Evolutionary conservation across 2,113 vertebrate genomes (phyloP).

Genomic region (Myanophis thanlyinensis): DNA sequence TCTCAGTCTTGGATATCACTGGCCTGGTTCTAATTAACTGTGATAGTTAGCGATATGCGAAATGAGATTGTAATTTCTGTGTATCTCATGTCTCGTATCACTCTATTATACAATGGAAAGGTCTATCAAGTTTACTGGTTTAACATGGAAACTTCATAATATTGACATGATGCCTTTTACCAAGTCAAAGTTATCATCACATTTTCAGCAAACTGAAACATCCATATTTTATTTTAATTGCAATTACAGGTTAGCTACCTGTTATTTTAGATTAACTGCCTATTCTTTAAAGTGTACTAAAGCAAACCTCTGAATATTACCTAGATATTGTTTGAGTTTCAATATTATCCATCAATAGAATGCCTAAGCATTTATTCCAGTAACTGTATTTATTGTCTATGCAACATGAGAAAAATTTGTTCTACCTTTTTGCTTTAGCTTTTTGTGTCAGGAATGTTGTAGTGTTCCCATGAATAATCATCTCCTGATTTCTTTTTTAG

Average conservation of each 20-base stretch:
- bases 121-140: slow-evolving; percentile 38
- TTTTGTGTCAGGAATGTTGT: slow-evolving; percentile 56
- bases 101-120: neutral
- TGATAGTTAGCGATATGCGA: slow-evolving; percentile 35
- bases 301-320: slow-evolving; percentile 47
- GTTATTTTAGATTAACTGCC: slow-evolving; percentile 46
- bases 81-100: slow-evolving; percentile 27
- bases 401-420: slow-evolving; percentile 7
- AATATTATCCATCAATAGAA: slow-evolving; percentile 37
- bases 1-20: slow-evolving; percentile 13
- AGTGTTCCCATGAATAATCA: slow-evolving; percentile 59
- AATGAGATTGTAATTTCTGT: slow-evolving; percentile 46
- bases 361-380: slow-evolving; percentile 13
- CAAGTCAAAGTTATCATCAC: slow-evolving; percentile 65
- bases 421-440: slow-evolving; percentile 51
- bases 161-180: slow-evolving; percentile 66
- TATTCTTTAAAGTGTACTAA: slow-evolving; percentile 47
- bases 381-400: slow-evolving; percentile 37
- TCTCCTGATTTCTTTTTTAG: slow-evolving; percentile 77
- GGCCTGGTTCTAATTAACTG: slow-evolving; percentile 16
- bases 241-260: slow-evolving; percentile 26
- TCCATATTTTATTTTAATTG: slow-evolving; percentile 43
- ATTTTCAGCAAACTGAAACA: slow-evolving; percentile 38
- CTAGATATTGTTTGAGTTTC: slow-evolving; percentile 53
- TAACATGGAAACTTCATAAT: slow-evolving; percentile 19